Conservation (phyloP, 37 sponge, comb jelly and placozoan species). For the Ianthella basta region DNA sequence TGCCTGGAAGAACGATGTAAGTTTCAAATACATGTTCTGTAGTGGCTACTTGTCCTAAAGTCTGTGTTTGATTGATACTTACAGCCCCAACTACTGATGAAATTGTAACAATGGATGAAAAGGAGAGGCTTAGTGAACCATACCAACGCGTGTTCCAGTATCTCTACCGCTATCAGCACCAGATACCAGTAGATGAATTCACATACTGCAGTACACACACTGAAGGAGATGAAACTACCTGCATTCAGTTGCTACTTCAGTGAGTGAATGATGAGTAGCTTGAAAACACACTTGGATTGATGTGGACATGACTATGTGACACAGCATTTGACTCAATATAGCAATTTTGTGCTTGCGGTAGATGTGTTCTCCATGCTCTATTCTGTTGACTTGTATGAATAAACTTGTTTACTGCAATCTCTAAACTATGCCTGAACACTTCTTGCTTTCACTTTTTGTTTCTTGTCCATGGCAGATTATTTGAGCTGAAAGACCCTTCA, state of each 20-base stretch:
- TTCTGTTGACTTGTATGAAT: no score
- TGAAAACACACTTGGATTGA: not conserved
- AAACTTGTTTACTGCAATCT: no score
- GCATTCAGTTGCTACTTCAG: constrained; percentile 48
- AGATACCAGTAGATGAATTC: constrained; percentile 53
- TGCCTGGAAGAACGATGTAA: not conserved
- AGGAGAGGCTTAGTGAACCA: constrained; percentile 44
- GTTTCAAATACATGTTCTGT: no score
- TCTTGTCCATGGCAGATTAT: constrained; percentile 45
- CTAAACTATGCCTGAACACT: no score
- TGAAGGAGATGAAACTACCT: constrained; percentile 35
- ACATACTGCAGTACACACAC: constrained; percentile 23
- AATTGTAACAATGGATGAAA: constrained; percentile 54
- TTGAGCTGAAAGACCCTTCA: constrained; percentile 75
- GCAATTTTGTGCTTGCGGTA: no score
- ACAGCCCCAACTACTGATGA: not conserved
- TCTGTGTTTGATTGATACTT: not conserved
- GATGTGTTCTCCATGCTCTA: no score
- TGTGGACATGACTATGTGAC: no score
- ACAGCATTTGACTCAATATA: no score
- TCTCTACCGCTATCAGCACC: constrained; percentile 27
- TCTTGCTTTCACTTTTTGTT: no score
- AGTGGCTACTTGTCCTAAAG: no score
- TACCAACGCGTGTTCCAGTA: constrained; percentile 82
- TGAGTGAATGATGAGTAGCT: constrained; percentile 13